Evolutionary conservation across 2,113 vertebrate species (phyloP).

Genomic region (Rhagologus leucostigma): DNA sequence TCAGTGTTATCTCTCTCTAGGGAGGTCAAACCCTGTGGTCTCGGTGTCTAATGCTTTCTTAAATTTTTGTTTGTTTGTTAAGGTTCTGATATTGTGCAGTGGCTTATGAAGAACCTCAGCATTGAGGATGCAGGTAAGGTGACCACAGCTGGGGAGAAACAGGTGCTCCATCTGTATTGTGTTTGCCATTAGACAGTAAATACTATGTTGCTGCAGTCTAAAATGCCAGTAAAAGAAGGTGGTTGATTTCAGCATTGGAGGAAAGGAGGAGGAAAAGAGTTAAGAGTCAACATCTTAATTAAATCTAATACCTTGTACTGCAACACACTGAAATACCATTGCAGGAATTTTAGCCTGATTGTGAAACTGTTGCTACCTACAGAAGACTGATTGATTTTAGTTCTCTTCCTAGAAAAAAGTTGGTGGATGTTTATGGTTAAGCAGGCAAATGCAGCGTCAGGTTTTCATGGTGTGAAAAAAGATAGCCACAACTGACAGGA

Average conservation of each 20-base stretch:
- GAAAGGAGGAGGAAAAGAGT: neutral
- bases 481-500: neutral
- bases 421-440: neutral
- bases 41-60: neutral
- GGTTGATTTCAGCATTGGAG: neutral
- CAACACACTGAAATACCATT: neutral
- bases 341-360: neutral
- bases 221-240: neutral
- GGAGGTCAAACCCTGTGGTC: neutral
- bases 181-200: neutral
- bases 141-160: neutral
- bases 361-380: neutral
- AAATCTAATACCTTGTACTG: neutral
- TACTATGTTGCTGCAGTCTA: neutral
- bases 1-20: neutral
- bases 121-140: constrained; percentile 90
- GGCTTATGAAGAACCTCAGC: constrained; percentile 92
- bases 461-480: neutral
- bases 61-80: constrained; percentile 26
- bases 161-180: neutral
- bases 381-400: neutral
- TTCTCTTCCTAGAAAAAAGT: neutral
- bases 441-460: neutral
- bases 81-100: constrained; percentile 94
- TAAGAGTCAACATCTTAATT: neutral